Base-by-base conservation (phyloP, 2,888 invertebrate genomes). In the Ophonus ardosiacus region DNA sequence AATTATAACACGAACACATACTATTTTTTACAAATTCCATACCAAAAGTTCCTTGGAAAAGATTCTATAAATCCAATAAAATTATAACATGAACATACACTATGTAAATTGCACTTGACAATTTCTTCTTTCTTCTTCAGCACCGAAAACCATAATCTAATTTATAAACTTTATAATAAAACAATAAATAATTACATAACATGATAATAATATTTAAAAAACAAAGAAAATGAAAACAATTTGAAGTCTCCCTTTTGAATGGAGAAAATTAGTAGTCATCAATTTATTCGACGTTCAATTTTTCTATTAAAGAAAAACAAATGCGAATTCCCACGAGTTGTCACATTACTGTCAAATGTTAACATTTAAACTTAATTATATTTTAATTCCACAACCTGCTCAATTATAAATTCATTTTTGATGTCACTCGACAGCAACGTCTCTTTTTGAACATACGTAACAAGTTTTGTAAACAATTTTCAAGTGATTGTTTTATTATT, bases 401-500 rank as follows among this genome's bases (percentile, higher is more conserved):
- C 38, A 68, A 68, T 74, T 43, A 74, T 74, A 43, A 74, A 74
- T 74, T 74, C 1, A 40, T 74, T 43, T 43, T 3, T 40, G 10
- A 17, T 43, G 43, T 43, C 71, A 74, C 18, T 74, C 18, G n/a
- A 18, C 38, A 51, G 1, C 13, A 38, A 65, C 8, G 4, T 51
- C 43, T 31, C 31, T 15, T 38, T 38, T 38, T 38, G n/a, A 13
- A 31, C 1, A 68, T 13, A n/a, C 15, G 40, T 0, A 13, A 43
- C 71, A 74, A 40, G 21, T 63, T 24, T 24, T 10, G n/a, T 68
- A 38, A 15, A 15, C 68, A 40, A n/a, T 40, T 68, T 68, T 38
- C 63, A 63, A 68, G 68, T 68, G n/a, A 24, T 68, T 61, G 61
- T 63, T 63, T 63, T 24, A 71, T 71, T 71, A 71, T 31, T 68